Base-by-base conservation (phyloP, 2,888 invertebrate species). In the Prosapia bicincta region DNA sequence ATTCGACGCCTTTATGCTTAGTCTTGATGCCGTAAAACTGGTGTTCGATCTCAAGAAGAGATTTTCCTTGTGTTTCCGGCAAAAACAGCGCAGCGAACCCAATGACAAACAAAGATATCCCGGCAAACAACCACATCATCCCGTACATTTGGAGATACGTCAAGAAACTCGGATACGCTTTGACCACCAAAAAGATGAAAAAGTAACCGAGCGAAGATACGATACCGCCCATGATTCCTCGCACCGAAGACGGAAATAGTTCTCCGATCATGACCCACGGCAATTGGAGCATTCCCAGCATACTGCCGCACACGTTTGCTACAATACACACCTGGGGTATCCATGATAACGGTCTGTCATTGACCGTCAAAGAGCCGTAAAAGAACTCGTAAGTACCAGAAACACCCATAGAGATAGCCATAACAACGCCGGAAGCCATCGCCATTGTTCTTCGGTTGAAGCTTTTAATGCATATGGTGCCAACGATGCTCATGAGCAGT, bases 211-310 rank as follows among this genome's bases (percentile, higher is more conserved):
- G 88, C 75, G 91, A 91, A 0, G 92, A 89, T 0, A 92, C 91
- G 0, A 91, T 84, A 0, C 92, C 92, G 0, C 91, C 89, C 88
- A 92, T 89, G 0, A 91, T 88, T 0, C 92, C 91, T 79, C 92
- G 85, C 1, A 91, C 90, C 76, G 89, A 88, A 78, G 91, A 86
- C 1, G 92, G 91, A 81, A 92, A 92, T 66, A 92, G 82, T 81
- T 92, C 92, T 0, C 92, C 92, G 0, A 90, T 91, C 89, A 93
- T 89, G 28, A 92, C 89, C 91, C 92, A 92, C 0, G 92, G 92
- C 3, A 93, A 85, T 26, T 92, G 92, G 0, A 92, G 83, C 83
- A 91, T 92, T 0, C 92, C 92, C 0, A 92, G 87, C 92, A 92
- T 93, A 78, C 91, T 91, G 81, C 90, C 90, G 0, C 90, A 89